Evolutionary conservation across 2,797 vertebrate species (phyloP), one percentile per base, ranked within the genome.

Genomic region (Rhyacichthys aspro): DNA sequence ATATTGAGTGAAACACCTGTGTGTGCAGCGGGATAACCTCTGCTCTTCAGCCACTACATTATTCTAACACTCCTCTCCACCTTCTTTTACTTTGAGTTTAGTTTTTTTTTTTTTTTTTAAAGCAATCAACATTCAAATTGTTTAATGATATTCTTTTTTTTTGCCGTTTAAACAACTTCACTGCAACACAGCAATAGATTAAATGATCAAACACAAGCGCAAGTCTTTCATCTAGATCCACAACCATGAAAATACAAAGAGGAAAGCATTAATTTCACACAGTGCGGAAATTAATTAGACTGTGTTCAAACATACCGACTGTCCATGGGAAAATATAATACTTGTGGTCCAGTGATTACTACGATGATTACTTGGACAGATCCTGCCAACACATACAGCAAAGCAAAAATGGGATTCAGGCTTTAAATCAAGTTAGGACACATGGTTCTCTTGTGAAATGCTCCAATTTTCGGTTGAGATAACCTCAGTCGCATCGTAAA

Each of bases 21-120:
- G 50, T 53, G 37, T 14, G 45, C 47, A 50, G 45, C 48, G 45
- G 48, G 45, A 67, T 61, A 60, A 66, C 59, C 39, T 44, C 16
- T 67, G 43, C 46, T 42, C 49, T 44, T 70, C 18, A 12, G 12
- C 18, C 36, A 49, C 12, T 64, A 8, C 53, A 64, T 43, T 48
- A 37, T 42, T 37, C 38, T 45, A 59, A 19, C 8, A 11, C 12
- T 44, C 11, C 45, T 19, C 43, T 55, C 5, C n/a, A n/a, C n/a
- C n/a, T n/a, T n/a, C n/a, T n/a, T n/a, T n/a, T n/a, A n/a, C n/a
- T n/a, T n/a, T n/a, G n/a, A n/a, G n/a, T n/a, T n/a, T n/a, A n/a
- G n/a, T n/a, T n/a, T n/a, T n/a, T n/a, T n/a, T n/a, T n/a, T n/a
- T n/a, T n/a, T n/a, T n/a, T 15, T 48, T 37, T 6, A 34, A 37